A percentile compares a stretch with the other conserved stretches of the same genome.
Conservation (phyloP, 2,113 vertebrate species). For the Corythaixoides concolor region DNA sequence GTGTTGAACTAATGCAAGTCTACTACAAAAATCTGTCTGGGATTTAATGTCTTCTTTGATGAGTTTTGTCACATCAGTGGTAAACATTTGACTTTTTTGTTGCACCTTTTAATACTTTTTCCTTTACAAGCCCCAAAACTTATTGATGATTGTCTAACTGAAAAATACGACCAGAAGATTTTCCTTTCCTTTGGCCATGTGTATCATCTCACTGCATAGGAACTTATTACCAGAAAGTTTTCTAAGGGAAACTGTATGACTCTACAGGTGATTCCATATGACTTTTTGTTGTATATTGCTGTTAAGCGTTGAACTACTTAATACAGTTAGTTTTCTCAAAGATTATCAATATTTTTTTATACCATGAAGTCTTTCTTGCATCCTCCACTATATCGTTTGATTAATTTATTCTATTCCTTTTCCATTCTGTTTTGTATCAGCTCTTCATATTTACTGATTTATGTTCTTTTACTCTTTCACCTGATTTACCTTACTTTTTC, state of each 20-base stretch:
- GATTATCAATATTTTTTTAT: neutral
- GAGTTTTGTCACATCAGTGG: neutral
- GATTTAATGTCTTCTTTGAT: slow-evolving; percentile 6
- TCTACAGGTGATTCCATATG: neutral
- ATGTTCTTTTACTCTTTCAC: neutral
- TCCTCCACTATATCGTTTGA: neutral
- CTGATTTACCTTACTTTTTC: neutral
- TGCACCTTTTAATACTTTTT: neutral
- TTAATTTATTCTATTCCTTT: neutral
- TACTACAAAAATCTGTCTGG: neutral
- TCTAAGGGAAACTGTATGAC: neutral
- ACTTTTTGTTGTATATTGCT: neutral
- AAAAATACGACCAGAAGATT: neutral
- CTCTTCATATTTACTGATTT: neutral
- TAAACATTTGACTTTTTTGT: neutral
- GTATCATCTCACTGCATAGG: neutral
- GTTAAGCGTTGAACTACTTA: neutral
- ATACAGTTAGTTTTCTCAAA: neutral
- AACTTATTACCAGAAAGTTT: neutral
- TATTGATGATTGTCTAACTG: neutral
- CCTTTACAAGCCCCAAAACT: neutral
- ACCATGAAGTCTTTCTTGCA: neutral
- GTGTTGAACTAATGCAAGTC: neutral
- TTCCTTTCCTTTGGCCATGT: neutral
- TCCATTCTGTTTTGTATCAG: neutral